These are phyloP conservation scores for Arion vulgaris DNA, from an alignment of 1,140 invertebrate species.

Conservation along the genomic window DNA sequence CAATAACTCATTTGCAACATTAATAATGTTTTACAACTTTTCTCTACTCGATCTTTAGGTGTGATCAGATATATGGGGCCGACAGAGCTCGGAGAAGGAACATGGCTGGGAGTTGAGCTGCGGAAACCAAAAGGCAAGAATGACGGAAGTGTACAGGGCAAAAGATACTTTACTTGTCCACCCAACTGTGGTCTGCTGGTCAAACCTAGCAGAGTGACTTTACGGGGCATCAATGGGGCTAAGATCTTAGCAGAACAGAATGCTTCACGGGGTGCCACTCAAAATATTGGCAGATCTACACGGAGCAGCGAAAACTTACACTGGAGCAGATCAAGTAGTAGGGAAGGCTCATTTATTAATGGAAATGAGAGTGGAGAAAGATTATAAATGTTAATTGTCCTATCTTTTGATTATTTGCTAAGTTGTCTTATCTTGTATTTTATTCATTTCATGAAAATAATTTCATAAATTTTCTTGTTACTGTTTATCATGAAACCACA, in stretches of 20 bases:
- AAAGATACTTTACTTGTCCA: conserved; percentile 74
- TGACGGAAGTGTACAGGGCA: conserved; percentile 74
- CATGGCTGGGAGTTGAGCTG: conserved; percentile 76
- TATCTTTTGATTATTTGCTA: too few species aligned
- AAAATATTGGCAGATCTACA: conserved; percentile 15
- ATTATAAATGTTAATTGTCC: conserved; percentile 50
- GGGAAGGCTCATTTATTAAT: conserved; percentile 30
- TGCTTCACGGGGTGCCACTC: conserved; percentile 30
- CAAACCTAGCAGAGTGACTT: conserved; percentile 74
- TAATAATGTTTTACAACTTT: neutral
- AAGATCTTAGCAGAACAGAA: conserved; percentile 70
- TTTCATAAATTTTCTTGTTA: too few species aligned
- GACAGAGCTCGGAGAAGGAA: conserved; percentile 76
- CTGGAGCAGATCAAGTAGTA: conserved; percentile 25
- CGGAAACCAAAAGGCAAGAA: conserved; percentile 74
- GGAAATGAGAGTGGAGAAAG: conserved; percentile 20
- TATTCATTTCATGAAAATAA: too few species aligned
- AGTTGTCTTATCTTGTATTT: too few species aligned
- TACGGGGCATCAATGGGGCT: conserved; percentile 76
- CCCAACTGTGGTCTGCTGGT: conserved; percentile 75
- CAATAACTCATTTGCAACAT: too few species aligned
- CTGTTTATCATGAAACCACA: too few species aligned
- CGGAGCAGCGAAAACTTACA: conserved; percentile 22
- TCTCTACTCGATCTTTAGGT: conserved; percentile 51
- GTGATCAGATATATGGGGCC: conserved; percentile 74